A percentile compares a stretch with the other conserved stretches of the same genome.
Conservation (phyloP, 2,113 vertebrate genomes). For the Cyanocitta stelleri region DNA sequence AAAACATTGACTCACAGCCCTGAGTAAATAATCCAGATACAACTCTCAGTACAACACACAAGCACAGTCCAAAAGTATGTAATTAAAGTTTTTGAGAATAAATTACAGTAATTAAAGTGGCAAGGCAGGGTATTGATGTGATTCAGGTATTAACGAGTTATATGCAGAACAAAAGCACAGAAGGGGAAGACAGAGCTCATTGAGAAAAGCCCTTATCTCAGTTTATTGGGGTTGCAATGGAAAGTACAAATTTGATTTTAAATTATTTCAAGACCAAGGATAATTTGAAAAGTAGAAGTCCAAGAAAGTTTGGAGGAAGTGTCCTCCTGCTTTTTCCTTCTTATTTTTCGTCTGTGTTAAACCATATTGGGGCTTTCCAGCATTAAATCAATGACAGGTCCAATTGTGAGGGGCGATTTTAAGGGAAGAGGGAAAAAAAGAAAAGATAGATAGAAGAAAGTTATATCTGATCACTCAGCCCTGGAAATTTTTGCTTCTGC, state of each 20-base stretch:
- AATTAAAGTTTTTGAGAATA: background rate
- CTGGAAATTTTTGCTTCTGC: constrained; percentile 49
- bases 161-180: background rate
- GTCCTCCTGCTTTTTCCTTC: background rate
- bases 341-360: background rate
- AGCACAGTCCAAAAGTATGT: background rate
- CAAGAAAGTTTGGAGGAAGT: background rate
- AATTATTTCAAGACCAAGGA: background rate
- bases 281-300: background rate
- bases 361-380: background rate
- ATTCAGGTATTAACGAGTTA: background rate
- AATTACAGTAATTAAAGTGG: background rate
- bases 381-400: background rate
- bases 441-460: background rate
- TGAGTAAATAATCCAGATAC: background rate
- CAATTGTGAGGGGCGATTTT: background rate
- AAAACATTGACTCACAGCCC: background rate
- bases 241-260: background rate
- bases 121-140: background rate
- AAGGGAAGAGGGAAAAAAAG: background rate
- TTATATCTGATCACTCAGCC: constrained; percentile 3
- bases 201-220: background rate
- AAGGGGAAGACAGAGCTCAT: background rate
- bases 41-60: background rate
- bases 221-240: background rate